Percentiles rank a stretch among this genome's conserved stretches.
Evolutionary conservation across 2,113 vertebrate genomes (phyloP).

Genomic region (Cricetomys ansorgei): DNA sequence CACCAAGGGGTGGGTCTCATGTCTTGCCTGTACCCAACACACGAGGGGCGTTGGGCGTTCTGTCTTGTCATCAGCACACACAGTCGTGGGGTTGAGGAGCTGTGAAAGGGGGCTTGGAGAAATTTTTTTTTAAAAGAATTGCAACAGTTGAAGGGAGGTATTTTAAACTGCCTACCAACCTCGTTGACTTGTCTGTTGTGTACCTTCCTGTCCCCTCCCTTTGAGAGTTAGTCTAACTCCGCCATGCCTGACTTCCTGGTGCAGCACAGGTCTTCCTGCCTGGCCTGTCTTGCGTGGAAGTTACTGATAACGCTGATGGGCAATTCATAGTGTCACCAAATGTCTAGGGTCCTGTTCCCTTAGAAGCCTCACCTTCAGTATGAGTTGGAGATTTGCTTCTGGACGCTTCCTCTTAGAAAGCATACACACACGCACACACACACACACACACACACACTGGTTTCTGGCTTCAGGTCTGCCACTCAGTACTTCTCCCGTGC

Average conservation of each 20-base stretch:
- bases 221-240: neutral
- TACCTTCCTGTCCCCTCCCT: neutral
- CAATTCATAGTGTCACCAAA: neutral
- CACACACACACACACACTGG: neutral
- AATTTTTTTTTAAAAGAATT: slow-evolving; percentile 44
- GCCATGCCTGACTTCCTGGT: neutral
- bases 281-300: neutral
- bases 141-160: slow-evolving; percentile 58
- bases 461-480: neutral
- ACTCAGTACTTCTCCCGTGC: neutral
- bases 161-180: slow-evolving; percentile 67
- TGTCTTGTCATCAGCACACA: neutral
- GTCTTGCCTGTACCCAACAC: neutral
- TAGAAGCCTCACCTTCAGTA: neutral
- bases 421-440: neutral
- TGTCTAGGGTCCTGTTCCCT: neutral
- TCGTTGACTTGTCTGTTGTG: neutral
- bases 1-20: neutral
- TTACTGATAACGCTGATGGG: neutral
- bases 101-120: neutral
- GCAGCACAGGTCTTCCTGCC: neutral
- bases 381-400: neutral
- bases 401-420: neutral
- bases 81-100: slow-evolving; percentile 20
- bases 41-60: neutral